A percentile compares a stretch with the other conserved stretches of the same genome.
Evolutionary conservation across 2,113 vertebrate genomes (phyloP).

Genomic region (Chinchilla lanigera): DNA sequence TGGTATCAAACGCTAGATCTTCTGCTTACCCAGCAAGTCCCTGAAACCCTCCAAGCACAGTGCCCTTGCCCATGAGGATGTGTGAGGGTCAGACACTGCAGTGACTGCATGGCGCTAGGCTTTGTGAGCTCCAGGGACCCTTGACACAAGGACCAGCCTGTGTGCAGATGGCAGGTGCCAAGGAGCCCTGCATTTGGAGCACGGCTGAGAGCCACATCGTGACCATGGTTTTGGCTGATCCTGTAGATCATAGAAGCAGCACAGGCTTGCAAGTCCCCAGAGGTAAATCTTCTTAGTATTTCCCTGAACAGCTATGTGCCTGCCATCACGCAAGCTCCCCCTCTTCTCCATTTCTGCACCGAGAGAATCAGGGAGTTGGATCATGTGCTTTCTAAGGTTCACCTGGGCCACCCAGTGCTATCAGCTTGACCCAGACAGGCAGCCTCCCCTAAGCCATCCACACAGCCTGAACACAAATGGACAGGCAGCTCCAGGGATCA

Average conservation of each 20-base stretch:
- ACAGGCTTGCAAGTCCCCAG: neutral
- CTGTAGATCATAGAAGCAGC: neutral
- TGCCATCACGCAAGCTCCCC: fast-evolving
- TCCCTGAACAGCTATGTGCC: neutral
- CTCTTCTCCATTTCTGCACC: fast-evolving
- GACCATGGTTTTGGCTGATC: neutral
- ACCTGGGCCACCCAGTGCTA: neutral
- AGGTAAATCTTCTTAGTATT: neutral
- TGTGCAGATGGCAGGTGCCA: neutral
- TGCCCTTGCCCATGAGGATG: fast-evolving
- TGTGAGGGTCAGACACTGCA: fast-evolving
- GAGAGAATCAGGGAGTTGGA: neutral
- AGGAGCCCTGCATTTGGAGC: neutral
- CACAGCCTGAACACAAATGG: neutral
- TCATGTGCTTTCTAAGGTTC: neutral
- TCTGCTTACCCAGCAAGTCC: neutral
- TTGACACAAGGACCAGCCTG: fast-evolving
- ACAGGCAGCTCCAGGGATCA: neutral
- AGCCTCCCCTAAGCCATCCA: neutral
- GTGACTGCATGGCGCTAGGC: fast-evolving
- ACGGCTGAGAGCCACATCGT: neutral
- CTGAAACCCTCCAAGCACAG: neutral
- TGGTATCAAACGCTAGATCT: neutral
- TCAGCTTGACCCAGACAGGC: neutral
- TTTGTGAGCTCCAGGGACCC: neutral